phyloP scores from a whole-genome alignment of 2,797 vertebrate species.

The Gadopsis marmoratus region DNA sequence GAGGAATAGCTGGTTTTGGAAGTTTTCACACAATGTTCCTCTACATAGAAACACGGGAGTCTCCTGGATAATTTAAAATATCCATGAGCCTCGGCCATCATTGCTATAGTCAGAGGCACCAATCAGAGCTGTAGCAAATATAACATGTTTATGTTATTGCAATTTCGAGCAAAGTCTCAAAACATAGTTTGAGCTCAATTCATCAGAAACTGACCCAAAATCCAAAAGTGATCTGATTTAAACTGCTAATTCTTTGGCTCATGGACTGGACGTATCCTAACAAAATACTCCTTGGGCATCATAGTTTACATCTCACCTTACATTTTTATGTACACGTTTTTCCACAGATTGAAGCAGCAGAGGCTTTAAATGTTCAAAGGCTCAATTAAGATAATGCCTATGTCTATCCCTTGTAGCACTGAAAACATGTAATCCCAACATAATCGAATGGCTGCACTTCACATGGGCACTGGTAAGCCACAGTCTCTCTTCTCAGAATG shows the following conservation, averaged over 20 bases:
- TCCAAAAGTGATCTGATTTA: background rate
- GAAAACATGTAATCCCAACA: slow-evolving; percentile 7
- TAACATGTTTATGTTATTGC: background rate
- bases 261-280: background rate
- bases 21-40: background rate
- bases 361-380: slow-evolving; percentile 19
- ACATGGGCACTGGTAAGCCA: slow-evolving; percentile 12
- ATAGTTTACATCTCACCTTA: background rate
- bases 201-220: background rate
- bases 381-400: slow-evolving; percentile 26
- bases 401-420: slow-evolving; percentile 3
- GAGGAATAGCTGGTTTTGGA: background rate
- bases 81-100: background rate
- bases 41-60: background rate
- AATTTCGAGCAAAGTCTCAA: background rate
- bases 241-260: background rate
- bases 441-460: slow-evolving; percentile 14
- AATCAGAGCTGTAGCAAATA: background rate
- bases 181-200: background rate
- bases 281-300: background rate
- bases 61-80: background rate
- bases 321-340: background rate
- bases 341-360: background rate
- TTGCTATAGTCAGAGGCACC: background rate
- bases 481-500: background rate